Percentiles rank a stretch among this genome's conserved stretches.
Evolutionary conservation across 2,797 vertebrate species (phyloP).

Genomic region (Antennarius maculatus): DNA sequence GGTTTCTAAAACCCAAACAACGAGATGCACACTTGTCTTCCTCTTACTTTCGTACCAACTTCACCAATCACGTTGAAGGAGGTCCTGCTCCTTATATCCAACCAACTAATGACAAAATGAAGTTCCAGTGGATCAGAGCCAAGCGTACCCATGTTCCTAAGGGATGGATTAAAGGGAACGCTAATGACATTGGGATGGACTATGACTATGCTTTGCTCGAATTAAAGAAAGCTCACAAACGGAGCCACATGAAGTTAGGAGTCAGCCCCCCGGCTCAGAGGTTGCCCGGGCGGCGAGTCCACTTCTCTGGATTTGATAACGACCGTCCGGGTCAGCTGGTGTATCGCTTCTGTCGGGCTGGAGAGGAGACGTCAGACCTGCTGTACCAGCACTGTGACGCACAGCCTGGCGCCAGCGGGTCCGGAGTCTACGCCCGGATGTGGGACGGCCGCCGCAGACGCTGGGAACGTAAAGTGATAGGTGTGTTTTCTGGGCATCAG

Average conservation of each 20-base stretch:
- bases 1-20: constrained; percentile 89
- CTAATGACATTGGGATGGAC: constrained; percentile 98
- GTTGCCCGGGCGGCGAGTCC: constrained; percentile 90
- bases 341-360: constrained; percentile 94
- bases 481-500: constrained; percentile 97
- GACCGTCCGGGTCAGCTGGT: constrained; percentile 92
- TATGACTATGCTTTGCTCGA: constrained; percentile 97
- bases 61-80: constrained; percentile 68
- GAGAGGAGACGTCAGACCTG: constrained; percentile 93
- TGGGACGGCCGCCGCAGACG: constrained; percentile 88
- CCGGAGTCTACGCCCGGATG: constrained; percentile 96
- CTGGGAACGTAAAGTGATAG: constrained; percentile 97
- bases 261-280: constrained; percentile 88
- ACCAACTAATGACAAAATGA: constrained; percentile 84
- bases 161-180: constrained; percentile 97
- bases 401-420: constrained; percentile 95
- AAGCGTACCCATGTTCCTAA: constrained; percentile 97
- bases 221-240: constrained; percentile 94
- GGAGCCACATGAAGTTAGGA: constrained; percentile 95
- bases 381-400: constrained; percentile 97
- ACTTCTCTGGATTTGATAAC: constrained; percentile 96
- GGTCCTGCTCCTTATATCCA: constrained; percentile 38
- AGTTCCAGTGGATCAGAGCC: constrained; percentile 98
- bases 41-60: constrained; percentile 67
- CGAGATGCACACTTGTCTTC: constrained; percentile 79